Base-by-base conservation (phyloP, 2,113 vertebrate genomes). In the Anarrhichthys ocellatus region DNA sequence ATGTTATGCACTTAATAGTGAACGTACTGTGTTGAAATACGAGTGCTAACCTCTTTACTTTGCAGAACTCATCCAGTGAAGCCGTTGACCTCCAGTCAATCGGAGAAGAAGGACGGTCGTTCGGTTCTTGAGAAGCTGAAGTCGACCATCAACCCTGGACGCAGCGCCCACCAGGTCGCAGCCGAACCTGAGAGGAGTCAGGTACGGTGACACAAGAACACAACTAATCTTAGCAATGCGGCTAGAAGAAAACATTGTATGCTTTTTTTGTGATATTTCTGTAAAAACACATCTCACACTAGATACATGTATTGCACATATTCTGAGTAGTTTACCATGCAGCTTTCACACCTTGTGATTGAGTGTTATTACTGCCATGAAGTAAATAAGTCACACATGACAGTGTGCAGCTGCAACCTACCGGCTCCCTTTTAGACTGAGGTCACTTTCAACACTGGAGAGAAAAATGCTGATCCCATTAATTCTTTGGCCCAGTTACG, bases 21-120 rank as follows among this genome's bases (percentile, higher is more conserved):
- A 68, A 63, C 9, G 20, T 18, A 6, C 36, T 7, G 38, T 59
- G 87, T 83, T 66, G 52, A 87, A 86, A 82, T 70, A 71, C 74
- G 73, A 38, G 64, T 58, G 34, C 85, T 91, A 69, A 89, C 81
- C 66, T 80, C 61, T 79, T 79, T 54, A 32, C 69, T 52, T 91
- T 56, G 0, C 93, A 99, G 98, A 87, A 95, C 97, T n/a, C 98
- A 99, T 78, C 97, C 95, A 0, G 97, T 99, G 94, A 99, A 96
- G 88, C 98, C 98, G 15, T 94, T 99, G 86, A 97, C 94, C 2
- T 87, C 95, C 0, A 77, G 84, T 29, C 75, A 94, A 24, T 87
- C 79, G 0, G 97, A 97, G 78, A 97, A 95, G 94, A 96, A 94
- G 74, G 89, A 93, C 27, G 90, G 95, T 69, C 95, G 96, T 15